Evolutionary conservation across 2,888 invertebrate genomes (phyloP).

Genomic region (Liopterus haemorrhoidalis): DNA sequence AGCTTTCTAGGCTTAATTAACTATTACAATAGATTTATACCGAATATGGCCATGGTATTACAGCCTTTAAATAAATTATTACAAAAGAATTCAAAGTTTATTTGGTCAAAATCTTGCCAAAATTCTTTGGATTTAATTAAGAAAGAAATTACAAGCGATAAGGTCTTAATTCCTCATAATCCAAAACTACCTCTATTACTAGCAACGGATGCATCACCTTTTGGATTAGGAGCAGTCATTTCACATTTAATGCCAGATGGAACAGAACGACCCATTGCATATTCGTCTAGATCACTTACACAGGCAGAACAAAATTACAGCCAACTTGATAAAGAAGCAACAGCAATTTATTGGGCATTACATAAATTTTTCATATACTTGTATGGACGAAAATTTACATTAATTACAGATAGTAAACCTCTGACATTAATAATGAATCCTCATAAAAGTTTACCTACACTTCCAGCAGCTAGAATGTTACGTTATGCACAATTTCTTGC

Average conservation of each 20-base stretch:
- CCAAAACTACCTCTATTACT: conserved; percentile 31
- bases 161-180: conserved; percentile 33
- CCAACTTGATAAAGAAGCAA: conserved; percentile 3
- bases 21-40: conserved; percentile 24
- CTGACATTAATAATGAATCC: conserved; percentile 6
- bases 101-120: conserved; percentile 26
- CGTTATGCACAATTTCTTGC: conserved; percentile 26
- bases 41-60: conserved; percentile 13
- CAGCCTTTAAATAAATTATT: conserved; percentile 13
- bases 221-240: conserved; percentile 26
- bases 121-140: conserved; percentile 24
- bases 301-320: conserved; percentile 1
- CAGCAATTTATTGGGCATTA: conserved; percentile 9
- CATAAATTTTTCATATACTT: conserved; percentile 6
- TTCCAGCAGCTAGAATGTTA: conserved; percentile 21
- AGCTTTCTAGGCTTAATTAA: conserved; percentile 26
- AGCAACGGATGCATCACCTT: conserved; percentile 38
- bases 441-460: conserved; percentile 1
- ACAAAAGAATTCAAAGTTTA: conserved; percentile 17
- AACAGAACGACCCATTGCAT: conserved; percentile 39
- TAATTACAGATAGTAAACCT: conserved; percentile 14
- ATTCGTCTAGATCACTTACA: conserved; percentile 10
- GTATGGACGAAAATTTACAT: conserved; percentile 3
- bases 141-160: conserved; percentile 29
- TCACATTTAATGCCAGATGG: conserved; percentile 35